Evolutionary conservation across 2,113 vertebrate genomes (phyloP).

Genomic region (Neolamprologus tretocephalus): DNA sequence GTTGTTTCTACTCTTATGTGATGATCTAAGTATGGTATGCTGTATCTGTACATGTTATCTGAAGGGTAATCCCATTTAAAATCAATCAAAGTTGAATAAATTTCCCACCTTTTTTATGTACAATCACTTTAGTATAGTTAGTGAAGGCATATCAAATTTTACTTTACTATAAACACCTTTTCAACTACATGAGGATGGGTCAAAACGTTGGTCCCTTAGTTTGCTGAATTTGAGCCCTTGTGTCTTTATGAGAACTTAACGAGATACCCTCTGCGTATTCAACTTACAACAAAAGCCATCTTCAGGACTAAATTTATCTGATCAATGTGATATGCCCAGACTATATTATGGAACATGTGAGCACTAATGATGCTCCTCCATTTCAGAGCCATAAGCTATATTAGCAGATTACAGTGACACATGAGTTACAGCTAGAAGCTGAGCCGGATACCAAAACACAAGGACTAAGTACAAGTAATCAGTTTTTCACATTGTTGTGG

Average conservation of each 20-base stretch:
- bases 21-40: background rate
- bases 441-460: background rate
- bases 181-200: background rate
- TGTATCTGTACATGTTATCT: background rate
- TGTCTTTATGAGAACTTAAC: background rate
- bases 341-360: background rate
- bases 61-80: background rate
- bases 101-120: background rate
- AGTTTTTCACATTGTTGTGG: background rate
- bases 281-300: background rate
- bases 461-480: background rate
- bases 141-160: background rate
- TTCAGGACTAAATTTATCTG: background rate
- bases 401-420: background rate
- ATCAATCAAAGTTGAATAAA: background rate
- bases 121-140: background rate
- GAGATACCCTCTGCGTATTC: background rate
- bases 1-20: background rate
- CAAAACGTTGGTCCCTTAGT: background rate
- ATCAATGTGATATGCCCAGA: background rate
- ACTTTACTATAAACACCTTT: background rate
- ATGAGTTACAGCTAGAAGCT: background rate
- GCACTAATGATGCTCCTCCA: background rate
- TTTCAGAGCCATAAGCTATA: background rate
- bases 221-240: background rate